Conservation (phyloP, 1,140 invertebrate genomes). For the Medauroidea extradentata region DNA sequence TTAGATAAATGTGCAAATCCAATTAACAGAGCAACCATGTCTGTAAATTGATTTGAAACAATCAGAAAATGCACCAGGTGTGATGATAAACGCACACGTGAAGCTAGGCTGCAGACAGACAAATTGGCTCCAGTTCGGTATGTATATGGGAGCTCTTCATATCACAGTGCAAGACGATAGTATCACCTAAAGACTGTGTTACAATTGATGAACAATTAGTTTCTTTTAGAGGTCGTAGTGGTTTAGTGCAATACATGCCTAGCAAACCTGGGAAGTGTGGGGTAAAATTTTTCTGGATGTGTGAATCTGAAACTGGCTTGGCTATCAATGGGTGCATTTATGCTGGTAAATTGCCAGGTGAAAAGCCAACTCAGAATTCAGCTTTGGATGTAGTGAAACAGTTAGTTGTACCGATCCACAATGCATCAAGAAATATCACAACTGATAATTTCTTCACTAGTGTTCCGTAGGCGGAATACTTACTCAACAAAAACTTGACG, state of each 20-base stretch:
- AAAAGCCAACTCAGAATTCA: not conserved
- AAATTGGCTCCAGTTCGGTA: constrained; percentile 7
- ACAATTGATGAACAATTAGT: constrained; percentile 30
- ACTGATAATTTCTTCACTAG: constrained; percentile 41
- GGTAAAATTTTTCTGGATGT: constrained; percentile 41
- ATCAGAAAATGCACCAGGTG: constrained; percentile 32
- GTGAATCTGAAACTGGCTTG: too few relatives aligned
- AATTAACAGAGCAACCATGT: constrained; percentile 27
- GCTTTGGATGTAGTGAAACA: not conserved
- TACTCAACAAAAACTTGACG: constrained; percentile 36
- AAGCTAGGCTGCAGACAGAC: constrained; percentile 20
- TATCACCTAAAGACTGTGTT: not conserved
- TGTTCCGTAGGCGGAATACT: constrained; percentile 31
- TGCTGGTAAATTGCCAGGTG: constrained; percentile 22
- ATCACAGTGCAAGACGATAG: constrained; percentile 19
- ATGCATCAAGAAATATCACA: constrained; percentile 35
- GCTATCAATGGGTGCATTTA: constrained; percentile 27
- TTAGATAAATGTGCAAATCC: constrained; percentile 17
- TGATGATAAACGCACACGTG: constrained; percentile 27
- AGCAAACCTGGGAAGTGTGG: constrained; percentile 46
- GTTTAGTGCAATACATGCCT: constrained; percentile 42
- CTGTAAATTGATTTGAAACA: constrained; percentile 22
- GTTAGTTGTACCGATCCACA: not conserved
- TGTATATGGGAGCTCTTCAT: constrained; percentile 9
- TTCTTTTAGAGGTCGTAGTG: constrained; percentile 36